These are phyloP conservation scores for Gymnopithys bicolor DNA, from an alignment of 2,797 vertebrate species.

Conservation along the genomic window DNA sequence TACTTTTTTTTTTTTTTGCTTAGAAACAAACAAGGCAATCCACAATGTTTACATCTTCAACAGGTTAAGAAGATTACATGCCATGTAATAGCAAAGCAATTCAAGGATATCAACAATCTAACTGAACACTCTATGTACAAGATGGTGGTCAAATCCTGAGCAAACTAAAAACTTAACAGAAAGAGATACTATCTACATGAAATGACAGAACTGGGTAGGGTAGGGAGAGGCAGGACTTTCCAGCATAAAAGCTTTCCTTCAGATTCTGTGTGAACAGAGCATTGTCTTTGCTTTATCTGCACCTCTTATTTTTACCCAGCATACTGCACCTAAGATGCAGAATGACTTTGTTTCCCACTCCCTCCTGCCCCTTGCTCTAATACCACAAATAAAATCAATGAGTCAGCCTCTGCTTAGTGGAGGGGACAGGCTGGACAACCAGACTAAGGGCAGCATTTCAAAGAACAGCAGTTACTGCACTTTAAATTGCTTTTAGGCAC, in stretches of 20 bases:
- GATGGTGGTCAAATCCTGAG: not conserved
- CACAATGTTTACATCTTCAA: not conserved
- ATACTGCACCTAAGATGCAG: not conserved
- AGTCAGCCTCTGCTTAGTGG: not conserved
- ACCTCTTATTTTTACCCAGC: not conserved
- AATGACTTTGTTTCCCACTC: not conserved
- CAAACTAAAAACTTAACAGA: not conserved
- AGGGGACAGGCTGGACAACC: not conserved
- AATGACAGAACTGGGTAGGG: not conserved
- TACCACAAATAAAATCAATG: not conserved
- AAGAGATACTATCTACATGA: not conserved
- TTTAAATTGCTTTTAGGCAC: not conserved
- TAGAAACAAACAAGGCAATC: not conserved
- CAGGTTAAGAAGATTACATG: not conserved
- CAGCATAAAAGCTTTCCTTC: not conserved
- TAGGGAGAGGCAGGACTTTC: not conserved
- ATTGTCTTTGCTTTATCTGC: not conserved
- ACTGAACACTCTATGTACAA: not conserved
- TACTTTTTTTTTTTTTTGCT: not conserved
- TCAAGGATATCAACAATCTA: not conserved
- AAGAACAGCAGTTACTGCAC: not conserved
- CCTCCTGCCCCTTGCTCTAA: not conserved
- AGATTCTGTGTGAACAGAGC: not conserved
- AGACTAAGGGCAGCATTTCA: not conserved
- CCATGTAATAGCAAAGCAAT: not conserved